Evolutionary conservation across 1,140 invertebrate species (phyloP), one percentile per base, ranked within the genome.

Genomic region (Dendrolimus kikuchii): DNA sequence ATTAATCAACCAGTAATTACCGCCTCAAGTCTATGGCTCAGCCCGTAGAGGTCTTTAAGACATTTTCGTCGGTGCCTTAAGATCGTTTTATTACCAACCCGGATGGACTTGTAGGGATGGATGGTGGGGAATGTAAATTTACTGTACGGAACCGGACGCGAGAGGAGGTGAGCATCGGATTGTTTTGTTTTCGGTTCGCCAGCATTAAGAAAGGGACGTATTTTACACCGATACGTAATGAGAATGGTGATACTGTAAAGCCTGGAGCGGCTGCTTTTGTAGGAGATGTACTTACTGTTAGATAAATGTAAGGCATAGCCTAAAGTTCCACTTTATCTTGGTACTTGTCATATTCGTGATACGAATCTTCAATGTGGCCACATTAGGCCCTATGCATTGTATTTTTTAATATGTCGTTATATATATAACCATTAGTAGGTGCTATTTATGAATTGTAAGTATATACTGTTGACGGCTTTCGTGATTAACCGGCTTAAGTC

Each of bases 111-210:
- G 67, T 68, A 23, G 78, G 74, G 81, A 86, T 80, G 73, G 78
- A 81, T 82, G 77, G 77, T 68, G 66, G 79, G 71, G 80, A 80
- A 85, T 85, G 81, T 82, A 82, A 85, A 85, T 85, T 82, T 85
- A 82, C 66, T 79, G 77, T 77, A 74, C 69, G 72, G 70, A 74
- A 81, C 78, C 77, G 79, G 79, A 85, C 77, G 77, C 70, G 57
- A 23, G 23, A 67, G 74, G 74, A 80, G 79, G 75, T 80, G 72
- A 80, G 72, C 76, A 72, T 77, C 71, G 76, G 73, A 84, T 81
- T 85, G 79, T 81, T 82, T 85, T 85, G 81, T 85, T 85, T 82
- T 80, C 66, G 71, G 52, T 10, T 46, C 56, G 64, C 46, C 68
- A 63, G 71, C 68, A 71, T 78, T 78, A 77, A 68, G 64, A 51